phyloP scores from a whole-genome alignment of 92 coral and sea anemone species.

The Palythoa caribaeorum region DNA sequence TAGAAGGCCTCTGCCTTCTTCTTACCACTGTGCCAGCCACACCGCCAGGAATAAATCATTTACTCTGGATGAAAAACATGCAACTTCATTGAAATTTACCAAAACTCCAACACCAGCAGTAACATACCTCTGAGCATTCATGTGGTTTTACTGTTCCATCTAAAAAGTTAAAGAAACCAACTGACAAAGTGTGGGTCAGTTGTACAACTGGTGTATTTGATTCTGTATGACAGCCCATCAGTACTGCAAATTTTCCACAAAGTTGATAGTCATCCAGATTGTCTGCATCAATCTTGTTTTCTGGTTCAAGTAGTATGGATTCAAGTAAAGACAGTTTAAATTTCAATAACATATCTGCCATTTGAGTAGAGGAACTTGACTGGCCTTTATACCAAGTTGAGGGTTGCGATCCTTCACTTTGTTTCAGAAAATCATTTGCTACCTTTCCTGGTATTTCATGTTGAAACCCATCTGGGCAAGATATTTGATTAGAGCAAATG shows the following conservation, averaged over 20 bases:
- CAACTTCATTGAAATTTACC: too few species aligned
- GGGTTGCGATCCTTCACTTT: too few species aligned
- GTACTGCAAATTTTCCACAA: constrained; percentile 24
- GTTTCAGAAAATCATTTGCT: neutral
- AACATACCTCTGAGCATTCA: constrained; percentile 23
- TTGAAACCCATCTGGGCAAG: neutral
- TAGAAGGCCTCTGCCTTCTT: too few species aligned
- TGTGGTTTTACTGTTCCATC: constrained; percentile 33
- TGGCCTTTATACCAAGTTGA: neutral
- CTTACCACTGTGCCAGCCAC: too few species aligned
- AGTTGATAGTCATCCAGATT: neutral
- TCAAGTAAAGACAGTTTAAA: constrained; percentile 29
- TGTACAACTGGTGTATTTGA: neutral
- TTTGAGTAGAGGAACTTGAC: neutral
- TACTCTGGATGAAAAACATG: too few species aligned
- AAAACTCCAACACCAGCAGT: too few species aligned
- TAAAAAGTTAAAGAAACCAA: constrained; percentile 23
- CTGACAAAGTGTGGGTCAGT: neutral
- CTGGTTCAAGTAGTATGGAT: constrained; percentile 5
- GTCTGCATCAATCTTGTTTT: neutral
- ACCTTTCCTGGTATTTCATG: neutral
- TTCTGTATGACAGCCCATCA: neutral
- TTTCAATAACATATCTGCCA: constrained; percentile 10
- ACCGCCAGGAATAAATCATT: too few species aligned
- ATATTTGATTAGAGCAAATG: neutral